These are phyloP conservation scores for Tholera decimalis DNA, from an alignment of 2,888 invertebrate species.

Conservation along the genomic window DNA sequence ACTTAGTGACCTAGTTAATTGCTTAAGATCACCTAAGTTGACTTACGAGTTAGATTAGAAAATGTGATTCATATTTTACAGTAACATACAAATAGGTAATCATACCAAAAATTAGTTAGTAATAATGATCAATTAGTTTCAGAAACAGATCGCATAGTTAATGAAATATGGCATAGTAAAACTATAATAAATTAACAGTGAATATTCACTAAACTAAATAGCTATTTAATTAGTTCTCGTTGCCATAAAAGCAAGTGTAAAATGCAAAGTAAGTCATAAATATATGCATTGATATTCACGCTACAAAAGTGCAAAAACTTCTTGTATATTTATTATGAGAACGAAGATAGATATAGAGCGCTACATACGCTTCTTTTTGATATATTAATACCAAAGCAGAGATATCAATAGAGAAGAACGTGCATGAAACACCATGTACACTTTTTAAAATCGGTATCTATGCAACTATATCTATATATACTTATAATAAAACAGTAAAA, in stretches of 20 bases:
- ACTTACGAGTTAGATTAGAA: background rate
- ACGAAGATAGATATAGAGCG: slow-evolving; percentile 25
- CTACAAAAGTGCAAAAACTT: slow-evolving; percentile 20
- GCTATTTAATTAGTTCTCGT: slow-evolving; percentile 32
- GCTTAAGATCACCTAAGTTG: background rate
- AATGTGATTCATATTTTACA: background rate
- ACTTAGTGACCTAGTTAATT: background rate
- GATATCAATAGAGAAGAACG: too few relatives aligned
- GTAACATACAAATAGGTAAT: too few relatives aligned
- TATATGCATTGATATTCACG: slow-evolving; percentile 22
- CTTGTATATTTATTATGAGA: background rate
- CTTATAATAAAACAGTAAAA: too few relatives aligned
- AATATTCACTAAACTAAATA: slow-evolving; percentile 38
- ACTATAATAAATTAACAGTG: slow-evolving; percentile 23
- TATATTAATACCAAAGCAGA: too few relatives aligned
- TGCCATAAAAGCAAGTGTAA: slow-evolving; percentile 41
- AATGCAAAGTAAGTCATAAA: slow-evolving; percentile 51
- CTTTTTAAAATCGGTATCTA: too few relatives aligned
- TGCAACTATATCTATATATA: too few relatives aligned
- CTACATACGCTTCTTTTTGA: background rate
- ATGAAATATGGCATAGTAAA: slow-evolving; percentile 14
- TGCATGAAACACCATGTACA: too few relatives aligned
- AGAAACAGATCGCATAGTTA: slow-evolving; percentile 4
- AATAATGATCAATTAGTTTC: background rate
- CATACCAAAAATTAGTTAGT: background rate